Conservation (phyloP, 2,888 invertebrate species). For the Leuctra nigra region DNA sequence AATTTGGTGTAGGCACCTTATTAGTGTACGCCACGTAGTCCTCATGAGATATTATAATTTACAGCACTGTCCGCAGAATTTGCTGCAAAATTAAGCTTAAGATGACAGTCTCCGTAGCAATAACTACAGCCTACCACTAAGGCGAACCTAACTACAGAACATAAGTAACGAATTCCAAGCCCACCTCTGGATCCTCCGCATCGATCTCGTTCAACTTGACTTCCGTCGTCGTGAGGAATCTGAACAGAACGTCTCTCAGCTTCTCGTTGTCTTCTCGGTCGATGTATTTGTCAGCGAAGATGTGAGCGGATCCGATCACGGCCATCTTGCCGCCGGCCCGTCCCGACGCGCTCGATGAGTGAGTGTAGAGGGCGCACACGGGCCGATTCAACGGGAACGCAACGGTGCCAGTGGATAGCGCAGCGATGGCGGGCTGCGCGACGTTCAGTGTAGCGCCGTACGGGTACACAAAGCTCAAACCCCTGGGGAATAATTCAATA, state of each 20-base stretch:
- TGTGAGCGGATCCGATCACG: slow-evolving; percentile 86
- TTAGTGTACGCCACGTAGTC: too few species aligned
- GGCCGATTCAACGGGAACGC: slow-evolving; percentile 94
- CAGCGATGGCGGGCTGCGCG: slow-evolving; percentile 79
- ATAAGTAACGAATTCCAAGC: slow-evolving; percentile 31
- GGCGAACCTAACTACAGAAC: too few species aligned
- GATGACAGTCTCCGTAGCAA: too few species aligned
- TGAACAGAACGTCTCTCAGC: slow-evolving; percentile 81
- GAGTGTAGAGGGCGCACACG: slow-evolving; percentile 71
- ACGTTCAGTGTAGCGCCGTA: slow-evolving; percentile 93
- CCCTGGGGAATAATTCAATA: too few species aligned
- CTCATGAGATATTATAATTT: too few species aligned
- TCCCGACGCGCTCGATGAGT: slow-evolving; percentile 45
- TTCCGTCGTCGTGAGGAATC: slow-evolving; percentile 63
- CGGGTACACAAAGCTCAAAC: slow-evolving; percentile 81
- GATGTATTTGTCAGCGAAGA: slow-evolving; percentile 88
- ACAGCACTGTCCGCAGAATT: too few species aligned
- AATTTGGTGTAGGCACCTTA: too few species aligned
- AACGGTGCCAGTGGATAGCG: slow-evolving; percentile 87
- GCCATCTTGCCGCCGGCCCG: slow-evolving; percentile 62
- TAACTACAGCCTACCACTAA: too few species aligned
- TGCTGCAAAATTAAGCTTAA: too few species aligned
- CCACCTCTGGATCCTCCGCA: slow-evolving; percentile 90
- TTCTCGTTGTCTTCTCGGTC: slow-evolving; percentile 90
- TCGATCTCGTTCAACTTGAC: slow-evolving; percentile 69